A percentile compares a stretch with the other conserved stretches of the same genome.
phyloP scores from a whole-genome alignment of 1,140 invertebrate genomes.

The Harpegnathos saltator region DNA sequence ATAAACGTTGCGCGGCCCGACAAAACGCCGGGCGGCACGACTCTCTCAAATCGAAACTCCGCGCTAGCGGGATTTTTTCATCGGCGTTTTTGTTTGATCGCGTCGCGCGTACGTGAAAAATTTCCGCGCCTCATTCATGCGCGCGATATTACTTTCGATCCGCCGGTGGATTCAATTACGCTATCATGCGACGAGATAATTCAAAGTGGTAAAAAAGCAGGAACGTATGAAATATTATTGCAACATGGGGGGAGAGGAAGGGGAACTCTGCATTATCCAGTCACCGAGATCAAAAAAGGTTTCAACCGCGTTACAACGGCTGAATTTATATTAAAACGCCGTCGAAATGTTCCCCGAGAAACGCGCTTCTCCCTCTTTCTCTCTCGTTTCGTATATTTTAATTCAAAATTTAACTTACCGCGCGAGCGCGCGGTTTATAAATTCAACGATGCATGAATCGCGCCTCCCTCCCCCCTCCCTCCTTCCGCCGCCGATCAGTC shows the following conservation, averaged over 20 bases:
- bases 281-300: background rate
- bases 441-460: too few species aligned
- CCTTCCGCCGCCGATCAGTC: too few species aligned
- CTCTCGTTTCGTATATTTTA: background rate
- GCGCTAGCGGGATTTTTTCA: background rate
- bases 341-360: too few species aligned
- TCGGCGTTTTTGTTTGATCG: background rate
- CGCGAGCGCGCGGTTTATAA: too few species aligned
- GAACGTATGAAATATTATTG: too few species aligned
- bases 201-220: too few species aligned
- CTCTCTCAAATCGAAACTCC: slow-evolving; percentile 1
- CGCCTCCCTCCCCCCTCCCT: too few species aligned
- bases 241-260: too few species aligned
- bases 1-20: background rate
- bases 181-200: too few species aligned
- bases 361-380: too few species aligned
- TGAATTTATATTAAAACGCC: background rate
- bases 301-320: slow-evolving; percentile 6
- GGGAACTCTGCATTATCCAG: background rate
- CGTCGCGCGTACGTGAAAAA: background rate
- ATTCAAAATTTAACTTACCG: background rate
- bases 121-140: background rate
- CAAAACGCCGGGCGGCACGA: background rate
- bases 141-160: too few species aligned
- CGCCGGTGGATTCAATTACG: too few species aligned